Evolutionary conservation across 92 coral and sea anemone genomes (phyloP).

Genomic region (Epizoanthus scotinus): DNA sequence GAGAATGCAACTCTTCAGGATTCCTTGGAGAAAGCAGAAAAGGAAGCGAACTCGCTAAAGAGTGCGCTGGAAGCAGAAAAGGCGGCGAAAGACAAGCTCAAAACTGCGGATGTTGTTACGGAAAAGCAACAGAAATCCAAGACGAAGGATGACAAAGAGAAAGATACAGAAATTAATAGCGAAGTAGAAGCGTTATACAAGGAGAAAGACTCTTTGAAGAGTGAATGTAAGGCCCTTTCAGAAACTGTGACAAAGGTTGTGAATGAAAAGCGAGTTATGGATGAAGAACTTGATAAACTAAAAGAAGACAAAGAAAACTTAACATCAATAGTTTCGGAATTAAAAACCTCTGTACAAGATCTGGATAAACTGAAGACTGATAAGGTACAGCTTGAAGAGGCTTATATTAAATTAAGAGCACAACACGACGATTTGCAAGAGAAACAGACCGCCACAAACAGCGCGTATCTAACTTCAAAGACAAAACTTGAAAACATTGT

Average conservation of each 20-base stretch:
- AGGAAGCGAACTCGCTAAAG: slow-evolving; percentile 61
- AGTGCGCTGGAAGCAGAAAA: slow-evolving; percentile 70
- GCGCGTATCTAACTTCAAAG: slow-evolving; percentile 36
- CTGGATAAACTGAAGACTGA: slow-evolving; percentile 53
- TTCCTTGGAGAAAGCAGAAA: slow-evolving; percentile 85
- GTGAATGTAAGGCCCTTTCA: slow-evolving; percentile 77
- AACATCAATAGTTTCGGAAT: slow-evolving; percentile 52
- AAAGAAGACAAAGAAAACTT: slow-evolving; percentile 66
- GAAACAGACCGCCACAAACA: slow-evolving; percentile 53
- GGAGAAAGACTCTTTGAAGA: slow-evolving; percentile 61
- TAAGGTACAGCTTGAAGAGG: slow-evolving; percentile 63
- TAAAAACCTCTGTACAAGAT: slow-evolving; percentile 47
- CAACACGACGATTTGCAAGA: slow-evolving; percentile 57
- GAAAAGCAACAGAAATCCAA: slow-evolving; percentile 46
- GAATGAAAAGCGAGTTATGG: slow-evolving; percentile 73
- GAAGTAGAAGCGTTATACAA: slow-evolving; percentile 63
- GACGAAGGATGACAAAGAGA: slow-evolving; percentile 34
- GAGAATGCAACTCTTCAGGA: slow-evolving; percentile 83
- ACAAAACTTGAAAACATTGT: slow-evolving; percentile 37
- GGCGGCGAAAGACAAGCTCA: slow-evolving; percentile 57
- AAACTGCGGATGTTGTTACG: slow-evolving; percentile 38
- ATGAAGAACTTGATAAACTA: slow-evolving; percentile 52
- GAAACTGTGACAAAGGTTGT: slow-evolving; percentile 84
- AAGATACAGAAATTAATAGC: slow-evolving; percentile 14
- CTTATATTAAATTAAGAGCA: slow-evolving; percentile 43